phyloP scores from a whole-genome alignment of 2,888 invertebrate species.

The Spatulosminthurus flaviceps region DNA sequence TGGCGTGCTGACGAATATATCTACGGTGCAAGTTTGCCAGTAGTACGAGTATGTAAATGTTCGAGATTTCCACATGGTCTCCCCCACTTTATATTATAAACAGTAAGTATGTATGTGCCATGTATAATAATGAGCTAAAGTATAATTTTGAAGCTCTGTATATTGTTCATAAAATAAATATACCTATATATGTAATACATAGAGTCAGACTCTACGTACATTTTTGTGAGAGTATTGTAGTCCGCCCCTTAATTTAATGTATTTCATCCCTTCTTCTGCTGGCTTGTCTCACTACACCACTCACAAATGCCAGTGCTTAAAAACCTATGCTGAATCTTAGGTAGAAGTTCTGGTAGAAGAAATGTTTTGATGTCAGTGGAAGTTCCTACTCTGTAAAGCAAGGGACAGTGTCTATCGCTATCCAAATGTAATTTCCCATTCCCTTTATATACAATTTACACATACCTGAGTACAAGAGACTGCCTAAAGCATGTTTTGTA shows the following conservation, averaged over 20 bases:
- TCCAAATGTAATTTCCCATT: conserved; percentile 8
- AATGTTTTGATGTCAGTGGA: conserved; percentile 27
- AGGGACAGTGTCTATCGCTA: neutral
- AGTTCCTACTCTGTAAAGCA: conserved; percentile 18
- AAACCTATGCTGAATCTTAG: neutral
- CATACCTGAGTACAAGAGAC: neutral
- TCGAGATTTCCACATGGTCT: too few species aligned
- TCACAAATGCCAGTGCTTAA: neutral
- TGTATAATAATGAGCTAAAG: too few species aligned
- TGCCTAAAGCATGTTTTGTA: conserved; percentile 25
- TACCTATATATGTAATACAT: too few species aligned
- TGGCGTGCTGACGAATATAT: too few species aligned
- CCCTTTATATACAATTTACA: too few species aligned
- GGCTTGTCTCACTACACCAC: neutral
- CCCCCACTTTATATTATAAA: too few species aligned
- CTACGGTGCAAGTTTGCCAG: too few species aligned
- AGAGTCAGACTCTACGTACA: neutral
- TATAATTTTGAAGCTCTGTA: too few species aligned
- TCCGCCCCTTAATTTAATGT: conserved; percentile 24
- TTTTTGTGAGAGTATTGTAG: neutral
- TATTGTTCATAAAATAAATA: too few species aligned
- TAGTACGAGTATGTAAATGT: too few species aligned
- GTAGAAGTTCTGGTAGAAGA: conserved; percentile 27
- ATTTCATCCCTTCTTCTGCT: conserved; percentile 1
- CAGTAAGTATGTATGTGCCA: too few species aligned